Base-by-base conservation (phyloP, 35 echinoderm and acorn worm species). In the Lytechinus pictus region DNA sequence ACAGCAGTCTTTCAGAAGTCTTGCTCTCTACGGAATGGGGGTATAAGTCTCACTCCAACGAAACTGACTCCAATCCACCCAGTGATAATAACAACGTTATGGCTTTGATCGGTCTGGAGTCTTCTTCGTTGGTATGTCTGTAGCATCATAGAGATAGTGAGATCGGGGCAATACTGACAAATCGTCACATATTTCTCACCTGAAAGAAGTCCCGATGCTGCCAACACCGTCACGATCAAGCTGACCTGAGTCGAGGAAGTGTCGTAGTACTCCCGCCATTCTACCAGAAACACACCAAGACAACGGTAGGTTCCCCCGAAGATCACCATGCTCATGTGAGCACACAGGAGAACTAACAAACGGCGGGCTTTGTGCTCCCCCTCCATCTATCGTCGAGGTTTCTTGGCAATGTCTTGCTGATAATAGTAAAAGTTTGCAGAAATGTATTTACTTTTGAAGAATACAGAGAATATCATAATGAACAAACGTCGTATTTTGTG, bases 331-430 rank as follows among this genome's bases (percentile, higher is more conserved):
- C 29, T 53, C 9, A 93, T 54, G 54, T 93, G 92, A 57, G 92
- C 92, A 57, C 92, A 33, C 53, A 93, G 55, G 6, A 93, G 92
- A 57, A 93, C 92, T 27, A 93, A 93, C 54, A 53, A 93, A 55
- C 92, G 92, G 0, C 54, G 92, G 6, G 16, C 53, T 33, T 54
- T 93, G 29, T 93, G 28, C n/a, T 57, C 27, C n/a, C 57, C 28
- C 53, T 28, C 92, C 92, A 93, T 93, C 0, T 55, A 28, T 79
- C 66, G 14, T 16, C 66, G 16, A 72, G 61, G 19, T 3, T 72
- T 24, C 21, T 79, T 79, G 66, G 19, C 8, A 79, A 24, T 24
- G 66, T 79, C 19, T 16, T 79, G 19, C 66, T 79, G 14, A 79
- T 79, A 58, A 79, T 79, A 14, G 21, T 4, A 79, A 58, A 58